phyloP scores from a whole-genome alignment of 2,888 invertebrate genomes.

The Alcis repandata region DNA sequence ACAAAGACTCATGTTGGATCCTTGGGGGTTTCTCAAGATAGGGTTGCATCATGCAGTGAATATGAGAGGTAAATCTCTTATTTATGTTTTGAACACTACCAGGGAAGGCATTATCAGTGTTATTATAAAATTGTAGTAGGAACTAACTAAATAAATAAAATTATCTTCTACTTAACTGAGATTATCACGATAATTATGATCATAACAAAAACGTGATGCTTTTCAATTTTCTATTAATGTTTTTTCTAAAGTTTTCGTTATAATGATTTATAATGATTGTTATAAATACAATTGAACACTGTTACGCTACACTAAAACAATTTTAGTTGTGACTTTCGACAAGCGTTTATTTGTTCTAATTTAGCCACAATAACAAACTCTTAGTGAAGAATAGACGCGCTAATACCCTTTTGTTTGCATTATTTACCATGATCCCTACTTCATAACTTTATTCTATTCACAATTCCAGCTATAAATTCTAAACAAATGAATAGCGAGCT shows the following conservation, averaged over 20 bases:
- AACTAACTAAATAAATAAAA: background rate
- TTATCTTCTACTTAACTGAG: no score
- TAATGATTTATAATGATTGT: no score
- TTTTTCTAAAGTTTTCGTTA: no score
- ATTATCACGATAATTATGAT: no score
- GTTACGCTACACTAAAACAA: background rate
- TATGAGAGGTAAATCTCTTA: conserved; percentile 11
- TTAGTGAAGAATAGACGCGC: conserved; percentile 4
- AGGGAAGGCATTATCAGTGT: background rate
- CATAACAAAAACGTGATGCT: no score
- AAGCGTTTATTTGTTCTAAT: conserved; percentile 19
- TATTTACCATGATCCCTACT: conserved; percentile 49
- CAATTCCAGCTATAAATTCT: conserved; percentile 55
- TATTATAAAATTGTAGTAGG: background rate
- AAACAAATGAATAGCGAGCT: conserved; percentile 56
- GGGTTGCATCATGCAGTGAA: conserved; percentile 47
- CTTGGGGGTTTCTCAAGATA: conserved; percentile 55
- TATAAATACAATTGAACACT: background rate
- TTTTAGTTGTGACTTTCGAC: background rate
- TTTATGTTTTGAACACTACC: conserved; percentile 9
- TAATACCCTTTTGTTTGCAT: conserved; percentile 37
- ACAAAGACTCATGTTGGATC: conserved; percentile 68
- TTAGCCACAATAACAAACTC: conserved; percentile 7
- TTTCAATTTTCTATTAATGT: no score
- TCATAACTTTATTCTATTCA: conserved; percentile 57